Evolutionary conservation across 2,113 vertebrate species (phyloP).

Genomic region (Helogale parvula): DNA sequence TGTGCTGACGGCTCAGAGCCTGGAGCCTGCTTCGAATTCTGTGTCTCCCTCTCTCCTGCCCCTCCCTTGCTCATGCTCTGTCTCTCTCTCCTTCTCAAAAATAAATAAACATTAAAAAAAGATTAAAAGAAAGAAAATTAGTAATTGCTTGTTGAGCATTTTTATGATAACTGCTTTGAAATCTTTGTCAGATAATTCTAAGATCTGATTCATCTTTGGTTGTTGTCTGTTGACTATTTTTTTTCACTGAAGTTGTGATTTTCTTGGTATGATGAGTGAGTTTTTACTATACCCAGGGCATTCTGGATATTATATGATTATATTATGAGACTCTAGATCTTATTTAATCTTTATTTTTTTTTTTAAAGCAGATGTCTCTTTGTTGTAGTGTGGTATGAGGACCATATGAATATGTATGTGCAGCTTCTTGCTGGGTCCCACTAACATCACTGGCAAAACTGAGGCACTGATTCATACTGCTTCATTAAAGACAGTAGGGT

Average conservation of each 20-base stretch:
- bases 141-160: not conserved
- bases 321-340: not conserved
- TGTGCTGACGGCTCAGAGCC: too few species aligned
- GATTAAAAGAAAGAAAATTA: not conserved
- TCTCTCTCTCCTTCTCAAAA: too few species aligned
- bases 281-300: not conserved
- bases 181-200: not conserved
- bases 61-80: too few species aligned
- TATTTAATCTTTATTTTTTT: not conserved
- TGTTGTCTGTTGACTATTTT: not conserved
- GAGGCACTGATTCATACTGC: not conserved
- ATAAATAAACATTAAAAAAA: too few species aligned
- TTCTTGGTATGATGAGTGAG: not conserved
- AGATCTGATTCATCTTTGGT: not conserved
- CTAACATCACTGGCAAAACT: not conserved
- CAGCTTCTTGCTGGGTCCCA: not conserved
- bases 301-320: not conserved
- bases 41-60: too few species aligned
- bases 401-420: not conserved
- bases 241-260: not conserved
- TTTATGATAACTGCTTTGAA: not conserved
- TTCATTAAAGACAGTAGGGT: not conserved
- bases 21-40: too few species aligned
- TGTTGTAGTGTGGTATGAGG: not conserved
- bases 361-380: not conserved